Conservation (phyloP, 1,140 invertebrate genomes). For the Drosophila santomea region DNA sequence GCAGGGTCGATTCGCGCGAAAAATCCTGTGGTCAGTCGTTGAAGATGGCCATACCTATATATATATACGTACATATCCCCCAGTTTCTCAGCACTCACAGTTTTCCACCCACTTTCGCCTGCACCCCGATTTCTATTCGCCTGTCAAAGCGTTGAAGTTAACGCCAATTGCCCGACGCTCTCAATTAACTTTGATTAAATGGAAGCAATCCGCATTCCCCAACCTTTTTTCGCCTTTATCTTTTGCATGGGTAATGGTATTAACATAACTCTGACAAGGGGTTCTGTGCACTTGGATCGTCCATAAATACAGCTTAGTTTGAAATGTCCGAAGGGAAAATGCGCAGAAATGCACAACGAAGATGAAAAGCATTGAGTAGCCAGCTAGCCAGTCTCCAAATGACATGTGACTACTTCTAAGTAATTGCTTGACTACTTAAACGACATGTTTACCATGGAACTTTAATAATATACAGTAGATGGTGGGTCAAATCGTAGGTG, state of each 20-base stretch:
- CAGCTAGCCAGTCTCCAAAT: not conserved
- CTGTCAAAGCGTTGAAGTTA: slow-evolving; percentile 60
- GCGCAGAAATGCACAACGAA: too few species aligned
- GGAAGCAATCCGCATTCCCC: slow-evolving; percentile 1
- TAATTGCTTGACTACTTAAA: too few species aligned
- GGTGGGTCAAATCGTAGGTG: too few species aligned
- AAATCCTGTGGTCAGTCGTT: slow-evolving; percentile 44
- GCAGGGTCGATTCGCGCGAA: slow-evolving; percentile 27
- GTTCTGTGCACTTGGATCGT: not conserved
- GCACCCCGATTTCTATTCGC: not conserved
- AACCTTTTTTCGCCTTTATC: not conserved
- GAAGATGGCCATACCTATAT: not conserved
- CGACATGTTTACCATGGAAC: too few species aligned
- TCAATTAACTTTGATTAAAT: slow-evolving; percentile 71
- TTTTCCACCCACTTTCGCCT: not conserved
- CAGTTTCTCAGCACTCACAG: not conserved
- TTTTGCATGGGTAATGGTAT: slow-evolving; percentile 4
- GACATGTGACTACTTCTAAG: too few species aligned
- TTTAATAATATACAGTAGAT: too few species aligned
- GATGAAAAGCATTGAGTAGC: not conserved
- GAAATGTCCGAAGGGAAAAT: not conserved
- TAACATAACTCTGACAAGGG: slow-evolving; percentile 12
- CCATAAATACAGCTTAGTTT: slow-evolving; percentile 34
- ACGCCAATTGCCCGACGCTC: slow-evolving; percentile 52
- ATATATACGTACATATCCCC: not conserved